These are phyloP conservation scores for Oostethus manadensis DNA, from an alignment of 2,113 vertebrate genomes.

Conservation along the genomic window DNA sequence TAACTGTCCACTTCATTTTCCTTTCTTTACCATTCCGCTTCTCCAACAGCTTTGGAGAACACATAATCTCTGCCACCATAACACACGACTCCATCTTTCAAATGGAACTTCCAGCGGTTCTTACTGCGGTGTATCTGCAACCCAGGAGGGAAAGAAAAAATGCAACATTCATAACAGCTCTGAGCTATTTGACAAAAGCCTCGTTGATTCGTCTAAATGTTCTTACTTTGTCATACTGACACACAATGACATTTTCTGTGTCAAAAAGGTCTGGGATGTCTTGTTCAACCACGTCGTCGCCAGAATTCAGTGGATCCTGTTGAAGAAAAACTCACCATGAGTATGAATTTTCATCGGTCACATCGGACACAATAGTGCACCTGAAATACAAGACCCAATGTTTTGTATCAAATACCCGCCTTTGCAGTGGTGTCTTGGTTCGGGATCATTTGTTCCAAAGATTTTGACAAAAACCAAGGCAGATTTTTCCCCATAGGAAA, in stretches of 20 bases:
- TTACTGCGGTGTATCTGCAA: constrained; percentile 93
- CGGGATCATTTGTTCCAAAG: too few species aligned
- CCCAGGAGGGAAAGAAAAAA: neutral
- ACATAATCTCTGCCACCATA: constrained; percentile 89
- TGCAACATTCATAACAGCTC: neutral
- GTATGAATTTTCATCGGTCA: too few species aligned
- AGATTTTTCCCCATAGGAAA: too few species aligned
- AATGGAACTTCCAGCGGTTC: constrained; percentile 96
- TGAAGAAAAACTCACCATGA: neutral
- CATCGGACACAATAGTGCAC: too few species aligned
- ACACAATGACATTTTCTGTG: constrained; percentile 91
- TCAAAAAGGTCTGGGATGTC: constrained; percentile 93
- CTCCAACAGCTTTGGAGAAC: constrained; percentile 91
- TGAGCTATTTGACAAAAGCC: neutral
- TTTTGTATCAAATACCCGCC: too few species aligned
- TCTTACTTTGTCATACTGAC: constrained; percentile 95
- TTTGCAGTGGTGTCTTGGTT: too few species aligned
- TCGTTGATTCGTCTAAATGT: neutral
- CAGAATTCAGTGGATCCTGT: constrained; percentile 94
- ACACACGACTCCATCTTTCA: constrained; percentile 94
- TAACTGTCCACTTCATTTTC: constrained; percentile 1
- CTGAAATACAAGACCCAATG: too few species aligned
- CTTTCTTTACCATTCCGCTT: constrained; percentile 89
- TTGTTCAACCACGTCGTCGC: constrained; percentile 93
- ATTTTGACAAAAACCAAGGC: too few species aligned